Evolutionary conservation across 2,888 invertebrate species (phyloP).

Genomic region (Taphrorychus bicolor): DNA sequence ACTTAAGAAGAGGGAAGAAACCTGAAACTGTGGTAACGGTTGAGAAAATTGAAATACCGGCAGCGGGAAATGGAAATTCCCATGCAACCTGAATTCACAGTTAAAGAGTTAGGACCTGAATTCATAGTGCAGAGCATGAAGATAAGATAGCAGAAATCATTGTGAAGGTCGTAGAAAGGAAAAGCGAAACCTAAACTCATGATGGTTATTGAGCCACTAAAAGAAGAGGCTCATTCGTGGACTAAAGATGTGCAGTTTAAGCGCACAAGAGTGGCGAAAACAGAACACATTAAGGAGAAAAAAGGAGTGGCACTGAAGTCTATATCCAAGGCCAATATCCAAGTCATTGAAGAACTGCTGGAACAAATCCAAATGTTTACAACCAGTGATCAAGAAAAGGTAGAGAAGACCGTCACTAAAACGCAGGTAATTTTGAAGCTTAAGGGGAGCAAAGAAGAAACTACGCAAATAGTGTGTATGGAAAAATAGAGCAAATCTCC

Average conservation of each 20-base stretch:
- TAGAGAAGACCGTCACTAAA: slow-evolving; percentile 44
- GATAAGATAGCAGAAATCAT: no score
- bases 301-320: no score
- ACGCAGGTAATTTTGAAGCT: slow-evolving; percentile 49
- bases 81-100: slow-evolving; percentile 45
- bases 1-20: slow-evolving; percentile 48
- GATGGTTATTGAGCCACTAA: no score
- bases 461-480: slow-evolving; percentile 55
- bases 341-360: slow-evolving; percentile 45
- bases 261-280: no score
- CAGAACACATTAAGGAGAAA: no score
- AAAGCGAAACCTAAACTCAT: no score
- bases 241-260: no score
- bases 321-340: no score
- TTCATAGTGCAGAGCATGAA: no score
- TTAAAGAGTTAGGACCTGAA: no score
- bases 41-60: slow-evolving; percentile 44
- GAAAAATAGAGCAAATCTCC: slow-evolving; percentile 49
- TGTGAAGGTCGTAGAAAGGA: no score
- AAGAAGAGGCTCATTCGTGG: no score
- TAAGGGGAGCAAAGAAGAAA: slow-evolving; percentile 54
- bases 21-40: slow-evolving; percentile 46
- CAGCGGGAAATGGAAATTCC: slow-evolving; percentile 39
- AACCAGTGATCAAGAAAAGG: slow-evolving; percentile 53
- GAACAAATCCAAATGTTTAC: slow-evolving; percentile 37